These are phyloP conservation scores for Sphaeramia orbicularis DNA, from an alignment of 2,797 vertebrate genomes.

Conservation along the genomic window DNA sequence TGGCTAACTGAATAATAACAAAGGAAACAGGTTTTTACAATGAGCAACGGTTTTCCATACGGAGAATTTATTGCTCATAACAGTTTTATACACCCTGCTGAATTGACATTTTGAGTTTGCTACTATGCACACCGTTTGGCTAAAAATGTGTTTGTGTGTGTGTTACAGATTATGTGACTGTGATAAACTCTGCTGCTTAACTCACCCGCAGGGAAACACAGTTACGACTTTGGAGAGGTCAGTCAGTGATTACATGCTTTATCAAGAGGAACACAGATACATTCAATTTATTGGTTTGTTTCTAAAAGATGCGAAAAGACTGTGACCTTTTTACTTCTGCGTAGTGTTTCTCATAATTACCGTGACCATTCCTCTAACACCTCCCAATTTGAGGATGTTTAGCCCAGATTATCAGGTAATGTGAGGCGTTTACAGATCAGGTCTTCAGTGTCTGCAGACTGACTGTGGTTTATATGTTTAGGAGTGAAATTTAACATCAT, in stretches of 20 bases:
- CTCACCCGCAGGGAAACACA: slow-evolving; percentile 33
- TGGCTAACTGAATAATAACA: slow-evolving; percentile 57
- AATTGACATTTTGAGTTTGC: slow-evolving; percentile 49
- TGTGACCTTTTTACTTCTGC: no score
- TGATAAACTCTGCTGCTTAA: slow-evolving; percentile 60
- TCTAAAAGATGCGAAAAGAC: no score
- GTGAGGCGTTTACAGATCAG: no score
- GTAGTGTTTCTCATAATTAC: no score
- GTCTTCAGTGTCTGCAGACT: no score
- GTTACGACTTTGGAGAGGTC: slow-evolving; percentile 53
- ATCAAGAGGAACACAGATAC: slow-evolving; percentile 28
- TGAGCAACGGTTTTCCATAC: slow-evolving; percentile 35
- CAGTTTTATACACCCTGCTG: slow-evolving; percentile 53
- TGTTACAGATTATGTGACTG: slow-evolving; percentile 43
- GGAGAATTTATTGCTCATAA: slow-evolving; percentile 58
- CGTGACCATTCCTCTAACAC: no score
- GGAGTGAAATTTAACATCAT: no score
- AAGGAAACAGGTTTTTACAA: slow-evolving; percentile 48
- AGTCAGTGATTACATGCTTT: slow-evolving; percentile 42
- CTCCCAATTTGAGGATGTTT: no score
- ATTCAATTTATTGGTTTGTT: no score
- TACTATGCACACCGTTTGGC: slow-evolving; percentile 21
- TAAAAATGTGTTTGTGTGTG: slow-evolving; percentile 40
- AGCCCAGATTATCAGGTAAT: no score
- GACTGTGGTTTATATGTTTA: no score